Evolutionary conservation across 2,797 vertebrate species (phyloP).

Genomic region (Eulemur mongoz): DNA sequence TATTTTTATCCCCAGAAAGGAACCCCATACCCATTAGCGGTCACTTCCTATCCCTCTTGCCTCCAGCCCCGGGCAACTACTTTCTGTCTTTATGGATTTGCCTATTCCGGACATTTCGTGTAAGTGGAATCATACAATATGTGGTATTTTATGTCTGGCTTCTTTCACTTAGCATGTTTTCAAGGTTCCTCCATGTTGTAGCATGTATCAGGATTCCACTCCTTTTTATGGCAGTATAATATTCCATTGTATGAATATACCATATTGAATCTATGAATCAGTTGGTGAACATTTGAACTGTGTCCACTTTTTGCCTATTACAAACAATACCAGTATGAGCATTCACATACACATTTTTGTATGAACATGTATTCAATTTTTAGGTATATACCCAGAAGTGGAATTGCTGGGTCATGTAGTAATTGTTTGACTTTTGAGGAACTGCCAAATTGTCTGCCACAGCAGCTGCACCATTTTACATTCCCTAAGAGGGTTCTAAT

Average conservation of each 20-base stretch:
- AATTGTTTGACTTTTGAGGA: slow-evolving; percentile 17
- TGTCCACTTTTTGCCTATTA: neutral
- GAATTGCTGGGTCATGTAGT: neutral
- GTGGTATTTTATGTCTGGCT: neutral
- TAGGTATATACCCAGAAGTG: neutral
- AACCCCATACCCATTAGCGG: neutral
- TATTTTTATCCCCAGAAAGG: neutral
- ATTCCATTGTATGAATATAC: neutral
- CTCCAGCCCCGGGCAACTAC: neutral
- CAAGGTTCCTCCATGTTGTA: neutral
- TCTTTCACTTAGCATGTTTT: neutral
- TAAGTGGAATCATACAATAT: neutral
- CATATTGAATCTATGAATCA: neutral
- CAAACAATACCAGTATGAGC: neutral
- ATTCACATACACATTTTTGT: neutral
- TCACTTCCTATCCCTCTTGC: neutral
- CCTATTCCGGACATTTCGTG: neutral
- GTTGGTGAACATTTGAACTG: neutral
- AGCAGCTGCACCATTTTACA: neutral
- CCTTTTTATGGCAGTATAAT: neutral
- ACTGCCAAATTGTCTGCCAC: neutral
- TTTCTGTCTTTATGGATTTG: neutral
- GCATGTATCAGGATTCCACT: neutral
- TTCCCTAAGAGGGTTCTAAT: neutral
- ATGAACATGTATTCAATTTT: neutral